phyloP scores from a whole-genome alignment of 2,113 vertebrate species.

The Cacatua alba region DNA sequence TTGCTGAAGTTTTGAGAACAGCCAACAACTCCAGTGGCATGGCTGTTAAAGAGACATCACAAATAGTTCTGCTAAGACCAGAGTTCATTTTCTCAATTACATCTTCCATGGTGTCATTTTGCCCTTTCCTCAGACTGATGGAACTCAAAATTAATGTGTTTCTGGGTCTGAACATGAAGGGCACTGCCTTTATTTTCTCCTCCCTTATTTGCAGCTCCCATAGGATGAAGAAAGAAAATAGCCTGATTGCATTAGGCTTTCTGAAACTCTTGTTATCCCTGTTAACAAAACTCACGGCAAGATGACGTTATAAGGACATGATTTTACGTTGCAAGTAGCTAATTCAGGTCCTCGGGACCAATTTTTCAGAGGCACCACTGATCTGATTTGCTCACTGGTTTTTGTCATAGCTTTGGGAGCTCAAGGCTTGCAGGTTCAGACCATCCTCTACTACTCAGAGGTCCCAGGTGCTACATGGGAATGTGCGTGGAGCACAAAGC shows the following conservation, averaged over 20 bases:
- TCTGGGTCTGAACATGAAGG: not conserved
- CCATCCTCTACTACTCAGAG: too few species aligned
- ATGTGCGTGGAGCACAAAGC: not conserved
- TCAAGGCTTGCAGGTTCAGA: not conserved
- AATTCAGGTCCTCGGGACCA: not conserved
- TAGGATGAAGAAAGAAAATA: not conserved
- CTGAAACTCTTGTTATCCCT: not conserved
- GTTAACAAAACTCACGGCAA: not conserved
- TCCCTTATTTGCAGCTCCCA: not conserved
- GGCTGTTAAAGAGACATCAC: not conserved
- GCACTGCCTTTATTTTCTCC: not conserved
- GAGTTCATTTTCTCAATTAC: not conserved
- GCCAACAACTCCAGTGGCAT: not conserved
- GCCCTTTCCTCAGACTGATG: not conserved
- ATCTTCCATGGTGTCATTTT: not conserved
- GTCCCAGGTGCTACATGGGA: rapidly evolving
- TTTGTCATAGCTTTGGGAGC: not conserved
- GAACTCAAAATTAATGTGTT: not conserved
- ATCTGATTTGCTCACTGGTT: rapidly evolving
- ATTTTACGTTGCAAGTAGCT: too few species aligned
- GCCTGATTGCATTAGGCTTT: not conserved
- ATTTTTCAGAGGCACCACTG: not conserved
- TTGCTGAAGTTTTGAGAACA: not conserved
- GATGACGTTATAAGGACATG: too few species aligned
- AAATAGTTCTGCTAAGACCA: not conserved